phyloP scores from a whole-genome alignment of 1,140 invertebrate genomes.

The Drosophila navojoa region DNA sequence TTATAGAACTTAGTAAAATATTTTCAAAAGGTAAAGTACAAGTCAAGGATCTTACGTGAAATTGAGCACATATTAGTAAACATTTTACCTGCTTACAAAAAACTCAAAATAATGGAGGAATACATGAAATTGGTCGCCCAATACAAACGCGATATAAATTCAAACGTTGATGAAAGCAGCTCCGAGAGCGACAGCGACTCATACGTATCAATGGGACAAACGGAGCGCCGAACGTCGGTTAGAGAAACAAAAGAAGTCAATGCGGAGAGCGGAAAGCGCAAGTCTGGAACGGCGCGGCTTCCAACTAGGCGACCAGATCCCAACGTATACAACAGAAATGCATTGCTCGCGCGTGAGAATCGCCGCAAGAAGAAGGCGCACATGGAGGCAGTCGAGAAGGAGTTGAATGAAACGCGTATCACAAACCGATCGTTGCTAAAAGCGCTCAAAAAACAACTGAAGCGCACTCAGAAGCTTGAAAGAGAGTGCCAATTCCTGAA shows the following conservation, averaged over 20 bases:
- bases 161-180: slow-evolving; percentile 44
- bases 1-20: slow-evolving; percentile 4
- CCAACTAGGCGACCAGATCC: slow-evolving; percentile 71
- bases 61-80: slow-evolving; percentile 57
- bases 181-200: slow-evolving; percentile 47
- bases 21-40: slow-evolving; percentile 58
- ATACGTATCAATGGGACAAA: slow-evolving; percentile 17
- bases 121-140: slow-evolving; percentile 48
- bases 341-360: slow-evolving; percentile 86
- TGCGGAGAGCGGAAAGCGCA: slow-evolving; percentile 32
- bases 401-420: slow-evolving; percentile 81
- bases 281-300: slow-evolving; percentile 37
- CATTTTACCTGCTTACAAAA: slow-evolving; percentile 65
- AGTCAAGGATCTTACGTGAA: slow-evolving; percentile 45
- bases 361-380: slow-evolving; percentile 86
- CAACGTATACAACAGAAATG: slow-evolving; percentile 84
- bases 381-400: slow-evolving; percentile 85
- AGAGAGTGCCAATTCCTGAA: slow-evolving; percentile 85
- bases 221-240: background rate
- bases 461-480: slow-evolving; percentile 84
- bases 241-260: slow-evolving; percentile 10
- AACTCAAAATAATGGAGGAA: slow-evolving; percentile 55
- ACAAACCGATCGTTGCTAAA: slow-evolving; percentile 84
- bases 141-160: slow-evolving; percentile 42
- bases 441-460: slow-evolving; percentile 84